A percentile compares a stretch with the other conserved stretches of the same genome.
Evolutionary conservation across 2,113 vertebrate genomes (phyloP).

Genomic region (Damaliscus lunatus): DNA sequence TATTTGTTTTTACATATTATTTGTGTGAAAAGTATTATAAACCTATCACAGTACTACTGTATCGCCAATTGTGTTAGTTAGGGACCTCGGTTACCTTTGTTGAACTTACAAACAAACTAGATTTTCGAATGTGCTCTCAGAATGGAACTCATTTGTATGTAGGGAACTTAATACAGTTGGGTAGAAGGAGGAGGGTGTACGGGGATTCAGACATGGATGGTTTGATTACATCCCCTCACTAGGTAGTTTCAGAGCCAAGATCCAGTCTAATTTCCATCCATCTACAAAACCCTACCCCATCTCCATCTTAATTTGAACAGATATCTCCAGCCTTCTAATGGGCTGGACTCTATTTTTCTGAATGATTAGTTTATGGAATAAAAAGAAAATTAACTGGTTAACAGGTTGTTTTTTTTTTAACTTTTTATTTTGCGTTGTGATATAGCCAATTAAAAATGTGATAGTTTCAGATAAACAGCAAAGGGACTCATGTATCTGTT

Average conservation of each 20-base stretch:
- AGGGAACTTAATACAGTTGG: not conserved
- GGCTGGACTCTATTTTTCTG: not conserved
- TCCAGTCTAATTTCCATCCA: not conserved
- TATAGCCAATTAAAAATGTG: not conserved
- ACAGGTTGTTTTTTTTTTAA: not conserved
- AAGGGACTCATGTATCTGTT: not conserved
- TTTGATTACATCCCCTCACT: not conserved
- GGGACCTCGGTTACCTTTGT: not conserved
- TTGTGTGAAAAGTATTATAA: not conserved
- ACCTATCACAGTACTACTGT: not conserved
- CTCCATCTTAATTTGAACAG: not conserved
- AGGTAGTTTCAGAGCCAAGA: not conserved
- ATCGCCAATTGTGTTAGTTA: not conserved
- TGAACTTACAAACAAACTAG: not conserved
- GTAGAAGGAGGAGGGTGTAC: no score
- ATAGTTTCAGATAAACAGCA: not conserved
- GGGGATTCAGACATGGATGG: not conserved
- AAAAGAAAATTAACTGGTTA: not conserved
- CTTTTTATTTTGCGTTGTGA: not conserved
- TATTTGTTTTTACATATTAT: not conserved
- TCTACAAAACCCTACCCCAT: not conserved
- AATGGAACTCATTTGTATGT: not conserved
- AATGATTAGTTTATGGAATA: not conserved
- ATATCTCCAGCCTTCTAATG: not conserved
- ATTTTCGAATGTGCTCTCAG: not conserved